Evolutionary conservation across 2,888 invertebrate species (phyloP).

Genomic region (Latrodectus elegans): DNA sequence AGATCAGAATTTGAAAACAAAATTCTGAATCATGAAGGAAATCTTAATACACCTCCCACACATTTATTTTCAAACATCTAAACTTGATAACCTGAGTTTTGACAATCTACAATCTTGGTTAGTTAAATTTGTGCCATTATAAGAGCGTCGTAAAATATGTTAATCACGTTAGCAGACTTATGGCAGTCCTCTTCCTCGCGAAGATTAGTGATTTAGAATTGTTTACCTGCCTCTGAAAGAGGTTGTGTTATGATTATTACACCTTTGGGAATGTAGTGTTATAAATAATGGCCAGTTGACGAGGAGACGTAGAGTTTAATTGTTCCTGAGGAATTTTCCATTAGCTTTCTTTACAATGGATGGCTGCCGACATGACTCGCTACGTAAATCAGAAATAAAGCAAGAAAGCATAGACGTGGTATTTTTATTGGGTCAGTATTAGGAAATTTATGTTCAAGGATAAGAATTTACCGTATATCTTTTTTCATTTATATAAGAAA

Average conservation of each 20-base stretch:
- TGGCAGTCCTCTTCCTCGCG: background rate
- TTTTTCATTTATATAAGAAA: too few relatives aligned
- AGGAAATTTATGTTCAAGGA: too few relatives aligned
- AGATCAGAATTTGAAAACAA: too few relatives aligned
- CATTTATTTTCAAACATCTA: too few relatives aligned
- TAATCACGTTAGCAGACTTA: background rate
- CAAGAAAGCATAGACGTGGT: background rate
- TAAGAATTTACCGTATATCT: too few relatives aligned
- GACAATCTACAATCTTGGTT: too few relatives aligned
- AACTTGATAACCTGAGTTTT: too few relatives aligned
- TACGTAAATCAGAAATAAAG: background rate
- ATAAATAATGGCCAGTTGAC: background rate
- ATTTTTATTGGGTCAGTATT: too few relatives aligned
- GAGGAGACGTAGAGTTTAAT: background rate
- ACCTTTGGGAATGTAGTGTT: background rate
- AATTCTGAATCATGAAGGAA: too few relatives aligned
- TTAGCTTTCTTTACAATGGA: background rate
- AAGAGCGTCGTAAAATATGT: background rate
- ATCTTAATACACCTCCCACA: too few relatives aligned
- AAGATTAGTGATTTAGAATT: constrained; percentile 2
- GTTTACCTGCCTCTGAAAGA: background rate
- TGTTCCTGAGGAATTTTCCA: background rate
- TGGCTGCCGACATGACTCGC: background rate
- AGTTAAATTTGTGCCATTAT: too few relatives aligned
- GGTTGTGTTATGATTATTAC: constrained; percentile 1